Base-by-base conservation (phyloP, 1,140 invertebrate species). In the Theocolax elegans region DNA sequence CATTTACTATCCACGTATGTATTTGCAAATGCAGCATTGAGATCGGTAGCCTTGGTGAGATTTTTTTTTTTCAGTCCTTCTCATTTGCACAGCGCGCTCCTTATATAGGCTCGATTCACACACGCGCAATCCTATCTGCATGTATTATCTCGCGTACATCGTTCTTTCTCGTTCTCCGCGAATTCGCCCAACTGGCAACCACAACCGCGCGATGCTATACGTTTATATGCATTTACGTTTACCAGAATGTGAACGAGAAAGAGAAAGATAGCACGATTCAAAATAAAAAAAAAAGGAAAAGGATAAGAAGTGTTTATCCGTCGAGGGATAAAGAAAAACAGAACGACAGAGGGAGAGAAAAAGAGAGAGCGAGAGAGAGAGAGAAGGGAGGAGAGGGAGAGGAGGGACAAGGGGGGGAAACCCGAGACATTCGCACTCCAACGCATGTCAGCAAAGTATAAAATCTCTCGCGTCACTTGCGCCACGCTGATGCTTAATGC, bases 111-210 rank as follows among this genome's bases (percentile, higher is more conserved):
- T 48, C 58, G n/a, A n/a, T n/a, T n/a, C n/a, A 27, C 51, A 10
- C 51, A 27, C 40, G 44, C 54, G 15, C 44, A 29, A 25, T 46
- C 46, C 62, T 48, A 35, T 49, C 67, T 63, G 67, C 35, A 74
- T 70, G 72, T 68, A 70, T 74, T 74, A 74, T 73, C 72, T 42
- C 3, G 42, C 44, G 54, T 71, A 58, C 74, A 71, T 75, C 67
- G 71, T 54, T 25, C 40, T 35, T 46, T 29, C 23, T 64, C 29
- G 48, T 40, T 46, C n/a, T n/a, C n/a, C n/a, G n/a, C n/a, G n/a
- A n/a, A n/a, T n/a, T n/a, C n/a, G n/a, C n/a, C n/a, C n/a, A n/a
- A n/a, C n/a, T n/a, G n/a, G n/a, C n/a, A n/a, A n/a, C n/a, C n/a
- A n/a, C n/a, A n/a, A n/a, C n/a, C n/a, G n/a, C n/a, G n/a, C n/a